Evolutionary conservation across 2,113 vertebrate species (phyloP), one percentile per base, ranked within the genome.

Genomic region (Cryptotis parvus): DNA sequence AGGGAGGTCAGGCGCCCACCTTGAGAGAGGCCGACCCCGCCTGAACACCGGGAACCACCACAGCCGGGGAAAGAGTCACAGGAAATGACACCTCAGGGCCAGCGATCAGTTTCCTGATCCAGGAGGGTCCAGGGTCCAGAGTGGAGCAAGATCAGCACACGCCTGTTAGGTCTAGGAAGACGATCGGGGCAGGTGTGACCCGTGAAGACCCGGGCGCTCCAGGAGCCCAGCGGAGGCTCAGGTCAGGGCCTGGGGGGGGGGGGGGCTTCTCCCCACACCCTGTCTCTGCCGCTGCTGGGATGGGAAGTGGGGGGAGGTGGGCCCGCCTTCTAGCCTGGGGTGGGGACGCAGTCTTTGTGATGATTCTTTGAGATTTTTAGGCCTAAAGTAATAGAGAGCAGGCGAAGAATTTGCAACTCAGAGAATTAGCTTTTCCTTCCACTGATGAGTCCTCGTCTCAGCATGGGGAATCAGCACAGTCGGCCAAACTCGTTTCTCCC

Each of bases 401-500:
- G 16, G 41, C 7, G 78, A 89, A 78, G 14, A 72, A 39, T 76
- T 68, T 86, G 39, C 3, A 52, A 10, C 9, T 86, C 81, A 81
- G 18, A 55, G 14, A 69, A 81, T 52, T 31, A 31, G 68, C n/a
- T 82, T 89, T 82, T 75, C 63, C 74, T 91, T 63, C 61, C 68
- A 52, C 49, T 45, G 73, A 79, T 52, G 87, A 69, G 20, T 27
- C 2, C 20, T 33, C 58, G 80, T 24, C 39, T 85, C 4, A 27
- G 22, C 45, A 63, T 84, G 15, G 16, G 37, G 35, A 80, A 63
- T 75, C 49, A 65, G 72, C 43, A 27, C 27, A 33, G 58, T 78
- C 1, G 43, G 24, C 4, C 26, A 66, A 9, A 76, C 26, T 61
- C 63, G 6, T 75, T 70, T 75, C 77, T 74, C 1, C 7, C 43